Conservation (phyloP, 2,888 invertebrate species). For the Lymantria dispar region DNA sequence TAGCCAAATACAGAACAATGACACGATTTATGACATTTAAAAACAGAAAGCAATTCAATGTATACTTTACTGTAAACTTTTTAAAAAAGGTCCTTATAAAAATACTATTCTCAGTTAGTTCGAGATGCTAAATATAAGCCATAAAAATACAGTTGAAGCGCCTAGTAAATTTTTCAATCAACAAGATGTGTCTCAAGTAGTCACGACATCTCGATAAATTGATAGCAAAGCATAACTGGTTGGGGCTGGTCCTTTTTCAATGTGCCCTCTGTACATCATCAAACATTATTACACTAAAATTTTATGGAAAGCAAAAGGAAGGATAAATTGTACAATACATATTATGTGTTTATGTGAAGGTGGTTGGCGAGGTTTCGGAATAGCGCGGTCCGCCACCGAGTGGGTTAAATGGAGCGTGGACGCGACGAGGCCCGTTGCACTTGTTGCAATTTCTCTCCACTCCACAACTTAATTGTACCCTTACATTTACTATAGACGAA, state of each 20-base stretch:
- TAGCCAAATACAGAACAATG: too few relatives aligned
- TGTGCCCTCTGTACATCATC: neutral
- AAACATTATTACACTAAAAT: neutral
- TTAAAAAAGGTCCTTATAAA: constrained; percentile 57
- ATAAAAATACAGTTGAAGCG: constrained; percentile 46
- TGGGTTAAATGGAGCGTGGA: constrained; percentile 75
- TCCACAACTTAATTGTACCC: constrained; percentile 70
- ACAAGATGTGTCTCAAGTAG: constrained; percentile 44
- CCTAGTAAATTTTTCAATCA: constrained; percentile 55
- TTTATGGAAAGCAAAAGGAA: neutral
- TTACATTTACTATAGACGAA: constrained; percentile 69
- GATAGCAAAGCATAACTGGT: constrained; percentile 12
- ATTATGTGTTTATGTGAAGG: constrained; percentile 49
- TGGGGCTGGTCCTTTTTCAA: neutral
- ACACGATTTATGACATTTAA: too few relatives aligned
- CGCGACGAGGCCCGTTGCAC: constrained; percentile 65
- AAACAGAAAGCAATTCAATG: too few relatives aligned
- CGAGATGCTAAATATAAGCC: constrained; percentile 49
- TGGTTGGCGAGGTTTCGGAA: constrained; percentile 51
- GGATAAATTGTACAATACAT: constrained; percentile 24
- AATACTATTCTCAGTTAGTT: constrained; percentile 46
- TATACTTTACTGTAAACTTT: constrained; percentile 48
- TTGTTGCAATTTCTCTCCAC: constrained; percentile 76
- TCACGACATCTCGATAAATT: constrained; percentile 26
- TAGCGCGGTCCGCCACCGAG: constrained; percentile 50